Evolutionary conservation across 1,140 invertebrate genomes (phyloP), one percentile per base, ranked within the genome.

Genomic region (Antheraea mylitta): DNA sequence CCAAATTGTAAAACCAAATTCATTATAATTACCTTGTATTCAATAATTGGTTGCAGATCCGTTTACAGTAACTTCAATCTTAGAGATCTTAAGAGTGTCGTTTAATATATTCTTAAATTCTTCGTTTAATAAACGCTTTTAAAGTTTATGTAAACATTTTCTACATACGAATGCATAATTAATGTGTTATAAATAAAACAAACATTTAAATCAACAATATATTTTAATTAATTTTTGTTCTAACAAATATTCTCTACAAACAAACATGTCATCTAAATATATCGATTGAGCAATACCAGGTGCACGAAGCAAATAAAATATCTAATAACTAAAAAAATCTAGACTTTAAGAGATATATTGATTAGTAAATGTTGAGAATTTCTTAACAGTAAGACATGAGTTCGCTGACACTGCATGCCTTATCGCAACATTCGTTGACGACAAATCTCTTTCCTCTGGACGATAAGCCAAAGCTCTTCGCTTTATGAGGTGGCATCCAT

Each of bases 341-440:
- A 13, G 11, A 53, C 45, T 53, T 11, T 53, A 53, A 53, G 16
- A 16, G 16, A 13, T 13, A 13, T 16, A 53, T 53, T 53, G 45
- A 53, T 2, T 13, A n/a, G 16, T 6, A 53, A 53, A 16, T 16
- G 9, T 53, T 53, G 45, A 53, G 45, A 53, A 30, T 2, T 53
- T 1, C 13, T 74, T 72, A 79, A 65, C 86, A 88, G 42, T 88
- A 88, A 8, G 77, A 76, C 36, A 85, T 42, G 9, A 92, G 72
- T 73, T 90, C 86, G 66, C 77, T 78, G 18, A 81, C 70, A 18
- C 82, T 84, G 69, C 90, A 92, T 13, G 89, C 69, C 60, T 90
- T 89, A 16, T 87, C 86, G 58, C 90, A 91, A 71, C 90, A 92
- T 66, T 92, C 90, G 45, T 77, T 86, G 64, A 86, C 88, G 7